phyloP scores from a whole-genome alignment of 2,113 vertebrate genomes.

The Penelope pileata region DNA sequence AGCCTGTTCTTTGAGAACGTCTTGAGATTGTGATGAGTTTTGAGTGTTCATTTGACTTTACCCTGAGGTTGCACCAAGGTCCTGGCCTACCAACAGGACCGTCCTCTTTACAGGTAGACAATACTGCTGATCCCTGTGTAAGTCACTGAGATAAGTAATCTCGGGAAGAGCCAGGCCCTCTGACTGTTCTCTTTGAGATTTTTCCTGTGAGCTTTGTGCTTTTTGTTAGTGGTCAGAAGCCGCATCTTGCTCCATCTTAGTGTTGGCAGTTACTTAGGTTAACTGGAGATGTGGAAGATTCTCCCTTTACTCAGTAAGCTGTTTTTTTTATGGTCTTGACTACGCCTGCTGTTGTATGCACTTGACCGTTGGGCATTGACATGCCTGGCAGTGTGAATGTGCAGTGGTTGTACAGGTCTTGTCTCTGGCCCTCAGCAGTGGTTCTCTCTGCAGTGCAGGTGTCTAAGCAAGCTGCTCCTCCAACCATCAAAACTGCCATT shows the following conservation, averaged over 20 bases:
- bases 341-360: no score
- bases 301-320: not conserved
- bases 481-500: not conserved
- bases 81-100: not conserved
- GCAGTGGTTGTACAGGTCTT: not conserved
- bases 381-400: no score
- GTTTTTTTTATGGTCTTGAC: not conserved
- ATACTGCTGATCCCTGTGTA: not conserved
- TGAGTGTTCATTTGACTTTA: not conserved
- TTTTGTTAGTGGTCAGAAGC: rapidly evolving
- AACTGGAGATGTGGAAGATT: not conserved
- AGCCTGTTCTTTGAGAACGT: rapidly evolving
- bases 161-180: not conserved
- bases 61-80: not conserved
- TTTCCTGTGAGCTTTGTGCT: not conserved
- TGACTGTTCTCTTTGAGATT: not conserved
- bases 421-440: not conserved
- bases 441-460: not conserved
- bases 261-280: not conserved
- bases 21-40: not conserved
- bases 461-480: not conserved
- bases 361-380: not conserved
- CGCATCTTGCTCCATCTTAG: not conserved
- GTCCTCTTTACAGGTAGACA: not conserved
- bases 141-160: not conserved